Evolutionary conservation across 1,140 invertebrate species (phyloP).

Genomic region (Gryllus bimaculatus): DNA sequence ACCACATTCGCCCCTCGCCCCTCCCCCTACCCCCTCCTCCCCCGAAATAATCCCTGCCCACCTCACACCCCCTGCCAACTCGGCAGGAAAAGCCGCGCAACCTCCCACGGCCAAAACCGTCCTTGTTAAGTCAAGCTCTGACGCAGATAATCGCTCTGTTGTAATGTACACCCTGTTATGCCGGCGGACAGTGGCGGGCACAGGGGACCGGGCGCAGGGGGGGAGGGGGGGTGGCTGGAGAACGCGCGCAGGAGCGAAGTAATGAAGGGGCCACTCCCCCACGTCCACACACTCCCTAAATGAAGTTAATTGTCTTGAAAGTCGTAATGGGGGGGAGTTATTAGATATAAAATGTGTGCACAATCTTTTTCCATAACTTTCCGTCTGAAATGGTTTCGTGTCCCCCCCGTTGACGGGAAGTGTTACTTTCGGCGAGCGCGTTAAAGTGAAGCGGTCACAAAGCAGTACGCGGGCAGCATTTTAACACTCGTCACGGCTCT

Average conservation of each 20-base stretch:
- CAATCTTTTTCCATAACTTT: neutral
- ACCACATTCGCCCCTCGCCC: too few species aligned
- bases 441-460: too few species aligned
- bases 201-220: too few species aligned
- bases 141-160: neutral
- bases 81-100: neutral
- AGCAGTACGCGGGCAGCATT: too few species aligned
- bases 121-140: neutral
- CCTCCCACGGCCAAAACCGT: neutral
- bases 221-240: too few species aligned
- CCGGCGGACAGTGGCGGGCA: neutral
- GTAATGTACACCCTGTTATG: neutral
- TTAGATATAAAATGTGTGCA: neutral
- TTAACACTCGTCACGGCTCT: too few species aligned
- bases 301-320: conserved; percentile 5
- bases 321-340: neutral
- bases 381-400: too few species aligned
- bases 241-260: neutral
- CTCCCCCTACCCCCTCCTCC: neutral
- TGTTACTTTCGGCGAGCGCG: too few species aligned
- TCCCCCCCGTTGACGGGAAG: too few species aligned
- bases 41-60: too few species aligned
- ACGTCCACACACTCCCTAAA: neutral
- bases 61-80: neutral
- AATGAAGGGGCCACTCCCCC: neutral